Base-by-base conservation (phyloP, 2,797 vertebrate species). In the Urophycis tenuis region DNA sequence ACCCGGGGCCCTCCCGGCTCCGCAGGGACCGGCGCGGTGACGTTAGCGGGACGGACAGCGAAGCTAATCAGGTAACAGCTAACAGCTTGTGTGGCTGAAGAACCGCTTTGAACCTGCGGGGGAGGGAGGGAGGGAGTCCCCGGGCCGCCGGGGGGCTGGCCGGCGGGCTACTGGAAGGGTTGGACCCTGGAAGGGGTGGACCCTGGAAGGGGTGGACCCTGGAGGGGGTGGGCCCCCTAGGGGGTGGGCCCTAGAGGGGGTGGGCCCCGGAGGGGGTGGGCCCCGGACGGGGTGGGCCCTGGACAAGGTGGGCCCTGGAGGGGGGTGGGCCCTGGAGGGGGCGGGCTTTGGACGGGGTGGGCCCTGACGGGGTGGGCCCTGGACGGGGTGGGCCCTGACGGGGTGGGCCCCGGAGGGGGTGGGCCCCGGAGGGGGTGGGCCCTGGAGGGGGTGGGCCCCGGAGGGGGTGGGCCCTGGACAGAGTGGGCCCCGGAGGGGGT, bases 241-340 rank as follows among this genome's bases (percentile, higher is more conserved):
- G 25, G 11, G 7, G 31, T 60, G 45, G 79, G 81, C 19, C 15
- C 14, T 29, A 83, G 78, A 6, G 25, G 6, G 15, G 25, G 72
- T 76, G 70, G n/a, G 78, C 80, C 81, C 73, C 45, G 74, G 4
- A 12, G n/a, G n/a, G 15, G 14, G 34, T 11, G 29, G 29, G 15
- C 0, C 14, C 64, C 10, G 29, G 67, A 3, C 5, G 25, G 11
- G 7, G 31, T 60, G 45, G 79, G 81, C 19, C 15, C 14, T 29
- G 84, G 78, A 6, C 64, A 7, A 5, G 25, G 72, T 76, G 70
- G n/a, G 78, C 80, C 81, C 73, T 53, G 74, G 4, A 12, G n/a
- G n/a, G n/a, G 15, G 14, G 34, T 11, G 29, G 29, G 15, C 0
- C 14, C 64, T 25, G 29, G 67, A 3, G 4, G 25, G 11, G 7